Conservation (phyloP, 1,140 invertebrate genomes). For the Drosophila azteca region DNA sequence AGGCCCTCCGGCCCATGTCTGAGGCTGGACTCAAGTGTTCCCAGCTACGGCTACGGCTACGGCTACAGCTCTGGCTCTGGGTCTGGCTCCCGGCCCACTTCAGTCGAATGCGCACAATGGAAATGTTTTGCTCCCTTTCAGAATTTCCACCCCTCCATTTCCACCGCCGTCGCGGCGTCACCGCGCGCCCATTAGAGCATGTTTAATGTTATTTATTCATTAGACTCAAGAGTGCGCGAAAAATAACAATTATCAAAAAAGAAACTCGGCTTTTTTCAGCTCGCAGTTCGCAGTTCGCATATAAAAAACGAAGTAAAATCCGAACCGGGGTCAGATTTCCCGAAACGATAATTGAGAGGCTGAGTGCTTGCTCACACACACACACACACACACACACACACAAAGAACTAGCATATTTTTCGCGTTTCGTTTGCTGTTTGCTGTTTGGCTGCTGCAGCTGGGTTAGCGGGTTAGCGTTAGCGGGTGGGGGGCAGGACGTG, state of each 20-base stretch:
- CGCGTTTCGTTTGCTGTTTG: neutral
- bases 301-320: slow-evolving; percentile 48
- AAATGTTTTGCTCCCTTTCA: slow-evolving; percentile 60
- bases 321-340: slow-evolving; percentile 71
- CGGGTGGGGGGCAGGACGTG: slow-evolving; percentile 4
- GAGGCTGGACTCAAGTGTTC: slow-evolving; percentile 26
- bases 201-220: slow-evolving; percentile 82
- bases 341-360: slow-evolving; percentile 75
- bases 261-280: slow-evolving; percentile 52
- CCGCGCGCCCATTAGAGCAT: slow-evolving; percentile 76
- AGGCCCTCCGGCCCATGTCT: slow-evolving; percentile 13
- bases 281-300: slow-evolving; percentile 14
- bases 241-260: slow-evolving; percentile 81
- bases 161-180: slow-evolving; percentile 18
- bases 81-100: slow-evolving; percentile 49
- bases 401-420: slow-evolving; percentile 43
- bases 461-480: neutral
- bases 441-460: slow-evolving; percentile 22
- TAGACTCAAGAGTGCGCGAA: slow-evolving; percentile 81
- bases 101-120: slow-evolving; percentile 61
- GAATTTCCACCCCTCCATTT: slow-evolving; percentile 64
- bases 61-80: slow-evolving; percentile 39
- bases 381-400: slow-evolving; percentile 2
- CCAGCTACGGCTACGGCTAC: neutral
- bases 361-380: slow-evolving; percentile 6